phyloP scores from a whole-genome alignment of 1,140 invertebrate genomes.

The Drosophila orena region DNA sequence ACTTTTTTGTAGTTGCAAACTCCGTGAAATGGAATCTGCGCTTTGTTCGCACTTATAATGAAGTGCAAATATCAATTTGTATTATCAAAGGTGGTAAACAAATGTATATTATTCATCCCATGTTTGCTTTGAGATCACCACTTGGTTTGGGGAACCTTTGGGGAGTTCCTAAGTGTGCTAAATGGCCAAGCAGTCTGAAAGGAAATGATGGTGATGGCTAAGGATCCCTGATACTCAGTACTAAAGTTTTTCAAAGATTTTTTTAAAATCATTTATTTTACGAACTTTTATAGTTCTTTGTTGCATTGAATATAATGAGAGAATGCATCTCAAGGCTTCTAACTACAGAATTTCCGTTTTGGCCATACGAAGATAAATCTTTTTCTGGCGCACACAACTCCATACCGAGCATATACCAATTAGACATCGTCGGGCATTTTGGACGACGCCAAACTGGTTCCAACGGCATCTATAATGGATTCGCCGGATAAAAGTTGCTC shows the following conservation, averaged over 20 bases:
- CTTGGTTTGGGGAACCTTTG: conserved; percentile 21
- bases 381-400: conserved; percentile 32
- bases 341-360: conserved; percentile 61
- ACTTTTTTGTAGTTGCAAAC: conserved; percentile 24
- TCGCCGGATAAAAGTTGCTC: conserved; percentile 23
- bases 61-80: conserved; percentile 50
- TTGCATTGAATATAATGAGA: no score
- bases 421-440: conserved; percentile 44
- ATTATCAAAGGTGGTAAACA: background rate
- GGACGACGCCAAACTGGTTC: conserved; percentile 59
- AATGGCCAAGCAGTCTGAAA: conserved; percentile 28
- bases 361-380: conserved; percentile 1
- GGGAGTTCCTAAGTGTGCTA: conserved; percentile 51
- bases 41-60: conserved; percentile 35
- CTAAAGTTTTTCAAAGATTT: no score
- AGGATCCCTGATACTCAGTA: background rate
- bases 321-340: background rate
- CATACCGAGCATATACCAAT: conserved; percentile 42
- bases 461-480: conserved; percentile 34
- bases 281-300: no score
- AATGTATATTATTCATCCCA: conserved; percentile 11
- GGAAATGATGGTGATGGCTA: background rate
- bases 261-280: no score
- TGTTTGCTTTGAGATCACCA: conserved; percentile 73
- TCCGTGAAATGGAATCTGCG: conserved; percentile 11